Base-by-base conservation (phyloP, 37 sponge, comb jelly and placozoan species). In the Oopsacas minuta region DNA sequence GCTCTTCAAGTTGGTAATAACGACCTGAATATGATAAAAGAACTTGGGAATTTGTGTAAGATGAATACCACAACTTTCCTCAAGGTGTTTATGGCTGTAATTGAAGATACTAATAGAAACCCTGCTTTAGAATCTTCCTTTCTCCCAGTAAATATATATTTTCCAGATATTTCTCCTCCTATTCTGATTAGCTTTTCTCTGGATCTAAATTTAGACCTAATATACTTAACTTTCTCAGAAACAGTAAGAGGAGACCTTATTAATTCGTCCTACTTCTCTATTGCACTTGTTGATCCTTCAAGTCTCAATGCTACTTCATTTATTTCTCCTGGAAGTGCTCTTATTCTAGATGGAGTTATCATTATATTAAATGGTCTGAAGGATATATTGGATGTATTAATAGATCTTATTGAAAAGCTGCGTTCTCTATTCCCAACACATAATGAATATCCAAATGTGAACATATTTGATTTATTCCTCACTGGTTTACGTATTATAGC, bases 221-320 rank as follows among this genome's bases (percentile, higher is more conserved):
- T 90, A n/a, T 69, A 39, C 0, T 88, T 90, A 36, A 90, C 91
- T 46, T 90, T 90, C 86, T 87, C 88, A 37, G 91, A 90, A 37
- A 85, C 91, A 36, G 86, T 90, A 7, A 61, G 75, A 61, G 20
- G 32, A 61, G 75, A 61, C 30, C 7, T 61, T 34, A 20, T 61
- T 34, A 61, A 61, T 61, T 61, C 75, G 7, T 61, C 75, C 5
- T 7, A 10, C 7, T 61, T 20, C 22, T 61, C 75, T 61, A 32
- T 61, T 10, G 75, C 75, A 32, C 30, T 61, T 61, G 75, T 61
- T 61, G 75, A 61, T 61, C 75, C 75, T 32, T 61, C 75, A 10
- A 10, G 28, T 61, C 30, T 20, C 1, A 61, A 61, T 61, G 75
- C 22, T 25, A 61, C 75, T 25, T 61, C 75, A 12, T 61, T 61